phyloP scores from a whole-genome alignment of 2,797 vertebrate species.

The Perodicticus potto region DNA sequence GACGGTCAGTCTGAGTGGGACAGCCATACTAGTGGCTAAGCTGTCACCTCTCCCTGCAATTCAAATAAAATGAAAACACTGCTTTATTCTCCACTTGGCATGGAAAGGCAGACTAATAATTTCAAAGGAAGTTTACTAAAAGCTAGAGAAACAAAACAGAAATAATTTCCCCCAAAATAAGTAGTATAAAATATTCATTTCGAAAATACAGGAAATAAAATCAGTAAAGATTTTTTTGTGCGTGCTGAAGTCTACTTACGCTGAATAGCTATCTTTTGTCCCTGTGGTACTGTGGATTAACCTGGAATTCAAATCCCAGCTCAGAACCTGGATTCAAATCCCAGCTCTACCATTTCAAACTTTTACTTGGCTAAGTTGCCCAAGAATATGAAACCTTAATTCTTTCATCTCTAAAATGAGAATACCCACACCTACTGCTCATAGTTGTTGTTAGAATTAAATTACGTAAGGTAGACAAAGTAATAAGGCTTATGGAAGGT shows the following conservation, averaged over 20 bases:
- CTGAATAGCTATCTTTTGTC: background rate
- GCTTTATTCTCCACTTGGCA: slow-evolving; percentile 40
- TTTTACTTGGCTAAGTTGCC: slow-evolving; percentile 10
- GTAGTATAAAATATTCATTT: slow-evolving; percentile 52
- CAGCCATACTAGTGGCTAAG: slow-evolving; percentile 5
- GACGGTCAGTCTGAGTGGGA: slow-evolving; percentile 37
- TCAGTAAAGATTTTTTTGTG: background rate
- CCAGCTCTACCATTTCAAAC: slow-evolving; percentile 48
- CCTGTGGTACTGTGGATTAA: slow-evolving; percentile 1
- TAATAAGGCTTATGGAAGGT: background rate
- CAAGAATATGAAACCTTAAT: slow-evolving; percentile 60
- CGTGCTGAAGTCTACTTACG: slow-evolving; percentile 39
- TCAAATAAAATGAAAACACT: slow-evolving; percentile 67
- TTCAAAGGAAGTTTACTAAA: slow-evolving; percentile 68
- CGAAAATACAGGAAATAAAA: slow-evolving; percentile 62
- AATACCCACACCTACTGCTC: slow-evolving; percentile 47
- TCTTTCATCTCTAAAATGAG: slow-evolving; percentile 55
- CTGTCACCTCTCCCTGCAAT: slow-evolving; percentile 51
- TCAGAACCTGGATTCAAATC: slow-evolving; percentile 63
- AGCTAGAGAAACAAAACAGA: slow-evolving; percentile 43
- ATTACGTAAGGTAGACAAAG: slow-evolving; percentile 39
- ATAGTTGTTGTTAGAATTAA: slow-evolving; percentile 13
- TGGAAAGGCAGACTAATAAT: slow-evolving; percentile 33
- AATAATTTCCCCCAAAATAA: slow-evolving; percentile 30
- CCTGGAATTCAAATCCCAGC: slow-evolving; percentile 54